phyloP scores from a whole-genome alignment of 2,888 invertebrate species.

The Erebia palarica region DNA sequence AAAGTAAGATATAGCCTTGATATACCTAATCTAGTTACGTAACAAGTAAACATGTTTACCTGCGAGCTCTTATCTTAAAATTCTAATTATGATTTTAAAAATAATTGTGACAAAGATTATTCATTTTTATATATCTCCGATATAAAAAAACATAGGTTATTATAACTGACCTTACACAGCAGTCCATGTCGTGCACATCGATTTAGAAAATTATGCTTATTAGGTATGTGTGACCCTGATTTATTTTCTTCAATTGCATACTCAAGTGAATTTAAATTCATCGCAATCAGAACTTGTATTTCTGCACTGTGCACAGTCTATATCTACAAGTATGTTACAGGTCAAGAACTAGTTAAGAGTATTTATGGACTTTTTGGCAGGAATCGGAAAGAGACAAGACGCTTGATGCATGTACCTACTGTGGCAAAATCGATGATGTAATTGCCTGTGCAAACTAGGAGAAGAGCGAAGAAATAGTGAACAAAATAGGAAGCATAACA shows the following conservation, averaged over 20 bases:
- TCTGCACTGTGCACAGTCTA: background rate
- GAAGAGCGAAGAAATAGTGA: too few relatives aligned
- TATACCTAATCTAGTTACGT: background rate
- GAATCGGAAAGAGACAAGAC: too few relatives aligned
- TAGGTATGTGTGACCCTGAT: background rate
- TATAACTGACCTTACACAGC: constrained; percentile 1
- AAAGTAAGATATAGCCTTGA: background rate
- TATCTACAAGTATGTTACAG: background rate
- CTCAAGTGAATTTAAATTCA: background rate
- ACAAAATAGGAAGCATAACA: too few relatives aligned
- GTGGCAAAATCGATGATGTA: too few relatives aligned
- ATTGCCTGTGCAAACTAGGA: too few relatives aligned
- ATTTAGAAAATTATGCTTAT: background rate
- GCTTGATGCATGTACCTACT: too few relatives aligned
- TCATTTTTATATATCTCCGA: too few relatives aligned
- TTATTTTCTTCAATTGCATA: background rate
- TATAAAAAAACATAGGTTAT: too few relatives aligned
- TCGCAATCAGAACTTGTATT: background rate
- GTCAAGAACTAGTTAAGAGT: background rate
- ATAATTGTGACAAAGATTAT: too few relatives aligned
- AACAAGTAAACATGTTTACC: background rate
- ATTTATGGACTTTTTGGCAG: too few relatives aligned
- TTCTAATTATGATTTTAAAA: too few relatives aligned
- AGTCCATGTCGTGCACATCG: background rate
- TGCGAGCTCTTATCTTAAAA: too few relatives aligned